Evolutionary conservation across 2,888 invertebrate genomes (phyloP).

Genomic region (Limnephilus marmoratus): DNA sequence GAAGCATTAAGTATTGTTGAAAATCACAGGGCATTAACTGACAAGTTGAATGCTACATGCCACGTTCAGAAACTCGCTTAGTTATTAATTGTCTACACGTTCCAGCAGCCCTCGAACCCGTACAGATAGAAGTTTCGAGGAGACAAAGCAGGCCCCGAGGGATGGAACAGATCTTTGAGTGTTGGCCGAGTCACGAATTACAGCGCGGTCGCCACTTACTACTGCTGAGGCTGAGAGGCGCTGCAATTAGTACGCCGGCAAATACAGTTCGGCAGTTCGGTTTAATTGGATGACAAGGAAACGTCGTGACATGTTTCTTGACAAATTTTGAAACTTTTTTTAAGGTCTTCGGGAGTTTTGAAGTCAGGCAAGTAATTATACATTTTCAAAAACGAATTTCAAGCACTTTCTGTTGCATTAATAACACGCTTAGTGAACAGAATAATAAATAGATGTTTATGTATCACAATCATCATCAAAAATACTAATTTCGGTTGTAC

Average conservation of each 20-base stretch:
- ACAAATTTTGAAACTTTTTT: too few relatives aligned
- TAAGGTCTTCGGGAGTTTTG: too few relatives aligned
- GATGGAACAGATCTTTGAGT: slow-evolving; percentile 17
- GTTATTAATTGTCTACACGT: slow-evolving; percentile 2
- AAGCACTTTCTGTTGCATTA: too few relatives aligned
- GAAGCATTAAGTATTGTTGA: background rate
- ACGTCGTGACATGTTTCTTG: too few relatives aligned
- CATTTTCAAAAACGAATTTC: too few relatives aligned
- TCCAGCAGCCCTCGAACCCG: background rate
- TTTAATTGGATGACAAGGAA: too few relatives aligned
- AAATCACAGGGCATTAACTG: background rate
- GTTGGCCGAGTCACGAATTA: slow-evolving; percentile 34
- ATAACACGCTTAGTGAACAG: background rate
- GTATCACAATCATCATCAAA: too few relatives aligned
- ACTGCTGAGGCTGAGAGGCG: slow-evolving; percentile 17
- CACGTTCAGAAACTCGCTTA: background rate
- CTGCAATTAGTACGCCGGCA: slow-evolving; percentile 26
- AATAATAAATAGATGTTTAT: background rate
- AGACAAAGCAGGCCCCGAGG: background rate
- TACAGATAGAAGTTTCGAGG: background rate
- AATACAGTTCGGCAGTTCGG: background rate
- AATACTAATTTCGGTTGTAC: too few relatives aligned
- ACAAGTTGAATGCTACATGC: background rate
- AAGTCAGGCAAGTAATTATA: too few relatives aligned
- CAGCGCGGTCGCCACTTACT: background rate